A percentile compares a stretch with the other conserved stretches of the same genome.
Evolutionary conservation across 2,113 vertebrate species (phyloP).

Genomic region (Alligator mississippiensis): DNA sequence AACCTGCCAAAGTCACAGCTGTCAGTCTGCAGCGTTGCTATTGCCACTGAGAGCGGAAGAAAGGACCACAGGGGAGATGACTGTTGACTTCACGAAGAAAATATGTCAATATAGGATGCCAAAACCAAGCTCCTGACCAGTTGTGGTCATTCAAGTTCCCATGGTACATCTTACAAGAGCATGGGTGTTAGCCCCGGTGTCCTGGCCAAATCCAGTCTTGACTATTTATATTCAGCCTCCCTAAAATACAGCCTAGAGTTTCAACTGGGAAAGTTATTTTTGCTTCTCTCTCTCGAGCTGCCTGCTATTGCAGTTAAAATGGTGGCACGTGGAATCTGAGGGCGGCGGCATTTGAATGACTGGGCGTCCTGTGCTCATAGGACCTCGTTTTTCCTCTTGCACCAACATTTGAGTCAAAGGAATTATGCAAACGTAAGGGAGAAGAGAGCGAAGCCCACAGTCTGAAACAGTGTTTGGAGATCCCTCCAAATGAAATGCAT

Average conservation of each 20-base stretch:
- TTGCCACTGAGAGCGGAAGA: slow-evolving; percentile 7
- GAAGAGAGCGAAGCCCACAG: background rate
- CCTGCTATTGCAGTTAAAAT: background rate
- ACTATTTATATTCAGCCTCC: slow-evolving; percentile 42
- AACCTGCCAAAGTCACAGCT: background rate
- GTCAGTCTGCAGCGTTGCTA: background rate
- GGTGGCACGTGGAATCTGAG: background rate
- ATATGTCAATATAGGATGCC: background rate
- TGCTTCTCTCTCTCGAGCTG: slow-evolving; percentile 14
- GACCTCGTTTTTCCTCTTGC: background rate
- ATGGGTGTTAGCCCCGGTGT: slow-evolving; percentile 37
- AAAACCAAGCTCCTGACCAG: slow-evolving; percentile 39
- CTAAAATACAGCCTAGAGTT: slow-evolving; percentile 41
- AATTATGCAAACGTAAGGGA: background rate
- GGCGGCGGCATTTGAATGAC: background rate
- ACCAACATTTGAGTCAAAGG: background rate
- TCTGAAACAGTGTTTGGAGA: background rate
- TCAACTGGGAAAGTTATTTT: slow-evolving; percentile 51
- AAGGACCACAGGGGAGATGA: background rate
- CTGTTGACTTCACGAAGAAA: slow-evolving; percentile 29
- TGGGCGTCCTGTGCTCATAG: background rate
- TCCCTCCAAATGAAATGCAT: background rate
- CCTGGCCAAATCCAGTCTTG: slow-evolving; percentile 16
- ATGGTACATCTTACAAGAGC: slow-evolving; percentile 14
- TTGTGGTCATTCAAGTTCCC: slow-evolving; percentile 18